Evolutionary conservation across 2,113 vertebrate genomes (phyloP), one percentile per base, ranked within the genome.

Genomic region (Casuarius casuarius): DNA sequence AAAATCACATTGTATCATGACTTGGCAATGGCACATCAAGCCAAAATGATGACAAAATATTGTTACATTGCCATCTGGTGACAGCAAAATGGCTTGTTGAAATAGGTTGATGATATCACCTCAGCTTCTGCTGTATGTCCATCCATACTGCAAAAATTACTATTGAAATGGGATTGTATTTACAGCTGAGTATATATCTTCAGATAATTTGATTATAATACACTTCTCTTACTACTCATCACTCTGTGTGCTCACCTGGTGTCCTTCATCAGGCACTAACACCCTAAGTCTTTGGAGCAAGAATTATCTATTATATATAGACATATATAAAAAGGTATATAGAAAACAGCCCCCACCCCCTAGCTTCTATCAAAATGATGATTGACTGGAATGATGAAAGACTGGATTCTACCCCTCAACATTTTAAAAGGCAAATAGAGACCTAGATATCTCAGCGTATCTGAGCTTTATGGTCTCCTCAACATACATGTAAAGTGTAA

Each of bases 221-320:
- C 8, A 4, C 26, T 66, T 56, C 18, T n/a, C 2, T 35, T 62
- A 63, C 70, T 40, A 25, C 35, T 26, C 6, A 40, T 49, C 26
- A 18, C 7, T 75, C 52, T n/a, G 4, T 2, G 0, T 52, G 46
- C 20, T 62, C 33, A 58, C 7, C 2, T 0, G 0, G 5, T 33
- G 44, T 16, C 38, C 23, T 83, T 58, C 58, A 21, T 35, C 44
- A 66, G 46, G 40, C 7, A 20, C 8, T 63, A 68, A 46, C 22
- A 29, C 6, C 56, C 10, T 68, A 80, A 44, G 35, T n/a, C 46
- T 81, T 31, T 42, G 7, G 26, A 38, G 74, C 46, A 95, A 58
- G 65, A 52, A 7, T 1, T 2, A 11, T 42, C 3, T 29, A 0
- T 0, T 33, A n/a, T 51, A 22, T 10, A 6, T 3, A 31, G 4